Conservation (phyloP, 1,140 invertebrate genomes). For the Oscheius sp. region DNA sequence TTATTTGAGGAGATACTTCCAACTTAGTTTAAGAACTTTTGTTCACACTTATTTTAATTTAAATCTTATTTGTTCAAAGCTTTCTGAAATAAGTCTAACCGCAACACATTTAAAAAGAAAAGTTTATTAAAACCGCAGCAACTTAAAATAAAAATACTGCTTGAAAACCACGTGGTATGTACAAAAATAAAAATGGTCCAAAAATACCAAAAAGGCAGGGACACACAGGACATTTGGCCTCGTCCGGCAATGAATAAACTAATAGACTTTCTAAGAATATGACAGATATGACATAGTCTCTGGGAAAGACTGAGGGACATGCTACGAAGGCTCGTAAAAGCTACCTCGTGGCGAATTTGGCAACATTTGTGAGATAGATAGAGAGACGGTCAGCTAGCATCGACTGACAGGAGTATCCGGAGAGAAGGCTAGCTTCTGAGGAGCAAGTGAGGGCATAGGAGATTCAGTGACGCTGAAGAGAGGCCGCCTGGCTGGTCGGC, state of each 20-base stretch:
- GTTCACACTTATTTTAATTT: too few species aligned
- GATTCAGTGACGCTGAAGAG: neutral
- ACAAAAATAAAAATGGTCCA: slow-evolving; percentile 1
- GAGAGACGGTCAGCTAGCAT: neutral
- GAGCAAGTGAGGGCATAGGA: neutral
- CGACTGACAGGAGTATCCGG: neutral
- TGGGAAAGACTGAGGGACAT: neutral
- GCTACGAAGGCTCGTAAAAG: too few species aligned
- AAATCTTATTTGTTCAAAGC: too few species aligned
- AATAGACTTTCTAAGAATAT: neutral
- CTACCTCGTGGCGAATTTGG: neutral
- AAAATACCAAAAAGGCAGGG: neutral
- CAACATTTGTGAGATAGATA: too few species aligned
- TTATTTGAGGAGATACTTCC: neutral
- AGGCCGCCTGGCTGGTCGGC: neutral
- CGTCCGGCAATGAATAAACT: neutral
- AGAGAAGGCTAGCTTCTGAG: neutral
- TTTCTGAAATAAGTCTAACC: too few species aligned
- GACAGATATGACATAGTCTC: neutral
- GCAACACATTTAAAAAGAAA: too few species aligned
- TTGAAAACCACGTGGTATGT: too few species aligned
- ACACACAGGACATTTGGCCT: neutral
- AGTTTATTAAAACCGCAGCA: too few species aligned
- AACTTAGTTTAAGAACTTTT: too few species aligned
- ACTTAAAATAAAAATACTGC: too few species aligned